phyloP scores from a whole-genome alignment of 2,888 invertebrate genomes.

The Pollenia griseotomentosa region DNA sequence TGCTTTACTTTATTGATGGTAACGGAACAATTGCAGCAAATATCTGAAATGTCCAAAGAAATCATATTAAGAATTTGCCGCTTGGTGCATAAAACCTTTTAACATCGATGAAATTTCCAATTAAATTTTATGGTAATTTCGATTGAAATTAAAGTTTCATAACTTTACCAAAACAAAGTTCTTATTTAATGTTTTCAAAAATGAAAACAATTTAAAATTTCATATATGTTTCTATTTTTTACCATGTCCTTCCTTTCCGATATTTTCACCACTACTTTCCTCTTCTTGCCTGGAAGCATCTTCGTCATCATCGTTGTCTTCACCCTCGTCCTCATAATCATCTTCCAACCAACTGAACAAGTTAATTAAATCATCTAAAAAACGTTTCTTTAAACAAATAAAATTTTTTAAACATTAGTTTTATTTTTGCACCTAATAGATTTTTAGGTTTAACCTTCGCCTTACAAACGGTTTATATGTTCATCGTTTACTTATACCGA shows the following conservation, averaged over 20 bases:
- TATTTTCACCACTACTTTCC: neutral
- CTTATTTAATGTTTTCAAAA: too few species aligned
- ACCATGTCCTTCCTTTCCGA: constrained; percentile 12
- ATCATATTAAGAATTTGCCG: neutral
- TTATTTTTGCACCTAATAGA: neutral
- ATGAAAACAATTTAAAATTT: too few species aligned
- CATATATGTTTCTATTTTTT: neutral
- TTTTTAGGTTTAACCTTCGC: too few species aligned
- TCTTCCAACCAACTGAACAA: constrained; percentile 20
- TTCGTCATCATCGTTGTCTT: constrained; percentile 31
- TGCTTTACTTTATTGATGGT: constrained; percentile 15
- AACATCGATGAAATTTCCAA: too few species aligned
- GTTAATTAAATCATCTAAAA: constrained; percentile 26
- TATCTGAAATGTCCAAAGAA: constrained; percentile 5
- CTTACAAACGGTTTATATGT: too few species aligned
- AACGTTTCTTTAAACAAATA: constrained; percentile 36
- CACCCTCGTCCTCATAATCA: constrained; percentile 19
- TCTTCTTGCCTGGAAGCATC: constrained; percentile 20
- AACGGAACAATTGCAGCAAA: constrained; percentile 39
- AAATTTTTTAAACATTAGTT: neutral
- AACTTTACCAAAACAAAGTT: too few species aligned
- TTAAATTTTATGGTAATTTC: too few species aligned
- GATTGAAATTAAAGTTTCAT: too few species aligned
- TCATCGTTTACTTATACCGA: too few species aligned
- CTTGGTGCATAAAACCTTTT: neutral